These are phyloP conservation scores for Acanthacorydalis orientalis DNA, from an alignment of 2,888 invertebrate species.

Conservation along the genomic window DNA sequence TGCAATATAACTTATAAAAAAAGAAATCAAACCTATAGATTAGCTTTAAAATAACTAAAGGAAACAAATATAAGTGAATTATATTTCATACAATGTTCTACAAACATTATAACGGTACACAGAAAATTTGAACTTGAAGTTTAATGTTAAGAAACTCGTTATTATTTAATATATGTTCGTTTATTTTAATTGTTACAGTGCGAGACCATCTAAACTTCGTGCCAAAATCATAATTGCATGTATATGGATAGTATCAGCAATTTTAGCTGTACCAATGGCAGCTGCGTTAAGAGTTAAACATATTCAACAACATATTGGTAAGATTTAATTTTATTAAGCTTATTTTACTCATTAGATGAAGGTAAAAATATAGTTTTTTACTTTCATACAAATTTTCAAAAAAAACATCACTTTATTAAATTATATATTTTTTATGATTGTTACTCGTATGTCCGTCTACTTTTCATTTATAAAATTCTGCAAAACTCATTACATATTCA, in stretches of 20 bases:
- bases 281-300: conserved; percentile 39
- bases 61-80: not conserved
- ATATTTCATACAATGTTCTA: not conserved
- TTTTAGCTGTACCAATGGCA: conserved; percentile 53
- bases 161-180: too few species aligned
- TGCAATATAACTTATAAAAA: too few species aligned
- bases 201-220: conserved; percentile 52
- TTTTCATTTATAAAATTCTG: too few species aligned
- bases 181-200: conserved; percentile 28
- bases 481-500: too few species aligned
- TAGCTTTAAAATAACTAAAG: too few species aligned
- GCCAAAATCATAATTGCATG: conserved; percentile 56
- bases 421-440: too few species aligned
- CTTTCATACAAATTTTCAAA: too few species aligned
- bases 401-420: too few species aligned
- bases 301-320: conserved; percentile 26
- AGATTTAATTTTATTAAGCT: conserved; percentile 21
- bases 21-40: too few species aligned
- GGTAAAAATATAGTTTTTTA: too few species aligned
- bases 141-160: not conserved
- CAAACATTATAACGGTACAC: not conserved
- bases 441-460: too few species aligned
- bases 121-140: not conserved
- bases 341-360: not conserved
- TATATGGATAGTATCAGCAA: conserved; percentile 55